Evolutionary conservation across 2,113 vertebrate genomes (phyloP).

Genomic region (Heterotis niloticus): DNA sequence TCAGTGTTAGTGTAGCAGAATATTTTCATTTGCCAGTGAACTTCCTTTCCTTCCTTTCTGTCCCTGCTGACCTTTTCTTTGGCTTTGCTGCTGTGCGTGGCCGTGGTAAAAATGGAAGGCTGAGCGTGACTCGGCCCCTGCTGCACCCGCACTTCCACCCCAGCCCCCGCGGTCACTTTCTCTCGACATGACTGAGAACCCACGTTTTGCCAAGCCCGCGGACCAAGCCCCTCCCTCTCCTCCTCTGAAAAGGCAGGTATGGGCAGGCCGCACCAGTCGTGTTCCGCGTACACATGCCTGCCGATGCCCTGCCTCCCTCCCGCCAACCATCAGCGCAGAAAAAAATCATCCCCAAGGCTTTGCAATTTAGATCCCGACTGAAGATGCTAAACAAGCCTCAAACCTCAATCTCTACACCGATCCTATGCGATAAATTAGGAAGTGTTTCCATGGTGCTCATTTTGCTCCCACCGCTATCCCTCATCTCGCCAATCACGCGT

Average conservation of each 20-base stretch:
- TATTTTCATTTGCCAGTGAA: not conserved
- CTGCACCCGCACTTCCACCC: constrained; percentile 45
- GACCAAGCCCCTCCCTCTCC: constrained; percentile 49
- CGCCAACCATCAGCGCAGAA: not conserved
- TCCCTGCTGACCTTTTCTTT: constrained; percentile 37
- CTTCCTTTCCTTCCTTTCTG: constrained; percentile 30
- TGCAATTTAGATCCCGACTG: too few species aligned
- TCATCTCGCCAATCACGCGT: constrained; percentile 47
- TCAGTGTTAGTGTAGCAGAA: not conserved
- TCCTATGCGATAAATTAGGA: not conserved
- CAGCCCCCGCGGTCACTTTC: constrained; percentile 49
- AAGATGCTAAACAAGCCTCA: too few species aligned
- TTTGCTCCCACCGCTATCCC: not conserved
- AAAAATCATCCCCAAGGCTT: not conserved
- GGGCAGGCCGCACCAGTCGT: not conserved
- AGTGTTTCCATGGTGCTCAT: not conserved
- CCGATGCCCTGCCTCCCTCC: not conserved
- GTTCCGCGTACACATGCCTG: not conserved
- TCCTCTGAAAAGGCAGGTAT: constrained; percentile 77
- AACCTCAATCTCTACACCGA: not conserved
- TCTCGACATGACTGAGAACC: constrained; percentile 60
- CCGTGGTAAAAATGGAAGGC: constrained; percentile 46
- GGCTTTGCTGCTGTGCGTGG: constrained; percentile 31
- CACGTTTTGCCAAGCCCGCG: constrained; percentile 63
- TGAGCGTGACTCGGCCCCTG: constrained; percentile 35